phyloP scores from a whole-genome alignment of 2,797 vertebrate genomes.

The Sebastes trivittatus region DNA sequence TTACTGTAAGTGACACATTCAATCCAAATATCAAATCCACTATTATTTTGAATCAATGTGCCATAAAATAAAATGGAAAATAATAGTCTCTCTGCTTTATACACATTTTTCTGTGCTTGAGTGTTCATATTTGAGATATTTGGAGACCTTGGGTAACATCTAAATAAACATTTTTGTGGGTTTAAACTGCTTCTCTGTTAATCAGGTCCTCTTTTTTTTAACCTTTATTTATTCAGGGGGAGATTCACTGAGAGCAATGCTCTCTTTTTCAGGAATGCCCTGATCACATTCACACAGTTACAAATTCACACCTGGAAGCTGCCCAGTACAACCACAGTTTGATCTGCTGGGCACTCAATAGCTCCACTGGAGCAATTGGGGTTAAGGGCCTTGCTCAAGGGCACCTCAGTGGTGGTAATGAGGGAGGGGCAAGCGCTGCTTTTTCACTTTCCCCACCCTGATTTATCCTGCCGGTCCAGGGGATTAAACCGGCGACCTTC shows the following conservation, averaged over 20 bases:
- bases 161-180: background rate
- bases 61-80: background rate
- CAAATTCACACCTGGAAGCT: fast-evolving
- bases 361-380: too few species aligned
- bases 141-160: background rate
- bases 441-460: too few species aligned
- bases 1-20: background rate
- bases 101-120: background rate
- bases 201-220: background rate
- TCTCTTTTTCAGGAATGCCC: too few species aligned
- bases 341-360: too few species aligned
- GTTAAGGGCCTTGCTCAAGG: too few species aligned
- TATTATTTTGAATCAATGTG: background rate
- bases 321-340: too few species aligned
- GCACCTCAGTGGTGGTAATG: too few species aligned
- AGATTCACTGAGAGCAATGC: too few species aligned
- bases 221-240: too few species aligned
- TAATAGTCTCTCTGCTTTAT: background rate
- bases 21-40: background rate
- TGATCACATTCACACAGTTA: too few species aligned
- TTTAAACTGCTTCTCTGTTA: background rate
- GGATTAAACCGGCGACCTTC: too few species aligned
- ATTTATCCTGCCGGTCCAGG: fast-evolving
- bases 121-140: background rate
- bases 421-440: too few species aligned